Evolutionary conservation across 2,113 vertebrate species (phyloP).

Genomic region (Mormoops blainvillei): DNA sequence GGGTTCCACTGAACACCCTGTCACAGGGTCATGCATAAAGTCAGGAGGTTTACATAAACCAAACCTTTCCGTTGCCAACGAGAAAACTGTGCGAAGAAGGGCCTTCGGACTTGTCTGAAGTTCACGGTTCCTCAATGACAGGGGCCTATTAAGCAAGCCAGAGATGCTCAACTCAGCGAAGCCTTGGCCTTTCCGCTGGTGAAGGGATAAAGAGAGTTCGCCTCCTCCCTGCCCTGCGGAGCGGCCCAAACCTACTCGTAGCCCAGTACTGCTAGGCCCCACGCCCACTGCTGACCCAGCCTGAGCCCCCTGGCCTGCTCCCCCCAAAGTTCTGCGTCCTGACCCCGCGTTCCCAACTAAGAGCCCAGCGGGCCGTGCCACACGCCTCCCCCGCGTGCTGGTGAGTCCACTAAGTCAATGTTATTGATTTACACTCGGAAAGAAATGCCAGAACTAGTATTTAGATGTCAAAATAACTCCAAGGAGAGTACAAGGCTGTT

Average conservation of each 20-base stretch:
- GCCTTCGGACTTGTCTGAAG: too few relatives aligned
- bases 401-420: neutral
- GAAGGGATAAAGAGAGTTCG: too few relatives aligned
- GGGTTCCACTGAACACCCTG: too few relatives aligned
- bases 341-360: neutral
- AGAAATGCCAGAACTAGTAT: conserved; percentile 70
- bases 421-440: conserved; percentile 57
- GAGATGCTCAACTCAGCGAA: neutral
- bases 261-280: rapidly evolving
- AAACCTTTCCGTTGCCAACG: too few relatives aligned
- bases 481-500: conserved; percentile 62
- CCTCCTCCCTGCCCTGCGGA: neutral
- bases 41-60: too few relatives aligned
- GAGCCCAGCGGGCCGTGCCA: neutral
- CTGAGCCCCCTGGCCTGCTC: neutral
- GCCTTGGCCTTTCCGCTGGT: neutral
- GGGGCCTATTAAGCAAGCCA: too few relatives aligned
- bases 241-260: too few relatives aligned
- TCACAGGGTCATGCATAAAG: too few relatives aligned
- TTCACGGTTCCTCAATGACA: too few relatives aligned
- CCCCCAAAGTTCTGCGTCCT: neutral
- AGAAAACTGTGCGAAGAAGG: too few relatives aligned
- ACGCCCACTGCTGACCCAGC: neutral
- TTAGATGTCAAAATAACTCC: conserved; percentile 73
- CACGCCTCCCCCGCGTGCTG: neutral